These are phyloP conservation scores for Crambe crambe DNA, from an alignment of 37 sponge, comb jelly and placozoan genomes.

Conservation along the genomic window DNA sequence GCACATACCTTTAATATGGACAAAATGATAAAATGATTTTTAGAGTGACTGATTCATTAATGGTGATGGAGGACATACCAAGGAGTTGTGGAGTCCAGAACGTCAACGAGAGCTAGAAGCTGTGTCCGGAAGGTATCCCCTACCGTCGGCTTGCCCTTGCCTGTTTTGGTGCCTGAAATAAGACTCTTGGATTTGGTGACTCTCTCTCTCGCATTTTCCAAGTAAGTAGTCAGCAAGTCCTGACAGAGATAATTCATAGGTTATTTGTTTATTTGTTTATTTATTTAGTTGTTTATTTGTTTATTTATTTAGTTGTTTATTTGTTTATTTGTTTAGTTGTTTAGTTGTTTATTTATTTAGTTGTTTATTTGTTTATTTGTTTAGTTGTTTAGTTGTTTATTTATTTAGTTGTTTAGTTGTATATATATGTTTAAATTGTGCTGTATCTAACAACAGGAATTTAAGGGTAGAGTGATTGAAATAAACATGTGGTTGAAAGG, in stretches of 20 bases:
- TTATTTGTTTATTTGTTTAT: not conserved
- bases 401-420: no score
- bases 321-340: no score
- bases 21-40: not conserved
- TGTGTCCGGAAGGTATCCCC: constrained; percentile 92
- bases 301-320: no score
- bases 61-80: no score
- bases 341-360: no score
- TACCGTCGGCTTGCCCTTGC: constrained; percentile 89
- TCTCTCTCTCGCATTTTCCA: constrained; percentile 65
- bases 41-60: no score
- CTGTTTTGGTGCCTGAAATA: constrained; percentile 72
- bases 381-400: no score
- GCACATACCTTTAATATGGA: constrained; percentile 67
- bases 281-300: no score
- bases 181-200: constrained; percentile 62
- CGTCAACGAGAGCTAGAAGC: constrained; percentile 87
- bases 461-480: not conserved
- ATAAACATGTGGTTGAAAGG: not conserved
- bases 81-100: constrained; percentile 87
- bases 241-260: not conserved
- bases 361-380: no score
- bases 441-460: not conserved
- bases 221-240: constrained; percentile 75
- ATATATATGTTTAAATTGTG: not conserved